Evolutionary conservation across 2,113 vertebrate genomes (phyloP).

Genomic region (Mesoclemmys tuberculata): DNA sequence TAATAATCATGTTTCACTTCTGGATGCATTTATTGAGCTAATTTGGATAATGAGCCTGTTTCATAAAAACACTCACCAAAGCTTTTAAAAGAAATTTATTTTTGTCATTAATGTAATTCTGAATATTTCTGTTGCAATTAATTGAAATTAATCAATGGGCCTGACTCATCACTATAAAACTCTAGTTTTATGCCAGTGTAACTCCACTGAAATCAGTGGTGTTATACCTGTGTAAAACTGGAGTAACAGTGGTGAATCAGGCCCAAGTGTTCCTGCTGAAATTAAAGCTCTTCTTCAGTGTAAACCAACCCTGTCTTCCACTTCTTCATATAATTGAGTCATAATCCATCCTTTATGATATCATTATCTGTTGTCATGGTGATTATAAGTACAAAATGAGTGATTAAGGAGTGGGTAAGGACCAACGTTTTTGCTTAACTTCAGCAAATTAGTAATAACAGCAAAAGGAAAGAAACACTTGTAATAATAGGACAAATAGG

Average conservation of each 20-base stretch:
- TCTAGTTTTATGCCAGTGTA: rapidly evolving
- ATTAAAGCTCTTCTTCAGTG: conserved; percentile 30
- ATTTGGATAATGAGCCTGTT: not conserved
- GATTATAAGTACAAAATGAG: conserved; percentile 54
- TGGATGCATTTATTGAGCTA: not conserved
- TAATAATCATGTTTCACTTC: not conserved
- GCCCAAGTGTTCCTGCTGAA: not conserved
- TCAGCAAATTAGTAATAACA: not conserved
- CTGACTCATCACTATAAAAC: not conserved
- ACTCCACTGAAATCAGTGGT: not conserved
- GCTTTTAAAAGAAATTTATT: conserved; percentile 9
- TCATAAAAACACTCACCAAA: not conserved
- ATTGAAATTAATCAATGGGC: not conserved
- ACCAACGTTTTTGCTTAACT: conserved; percentile 52
- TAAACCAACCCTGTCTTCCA: not conserved
- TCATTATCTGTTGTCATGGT: conserved; percentile 57
- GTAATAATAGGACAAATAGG: not conserved
- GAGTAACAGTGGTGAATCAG: not conserved
- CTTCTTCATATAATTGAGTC: conserved; percentile 45
- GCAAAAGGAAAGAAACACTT: not conserved
- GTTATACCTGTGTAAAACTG: not conserved
- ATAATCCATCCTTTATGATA: conserved; percentile 32
- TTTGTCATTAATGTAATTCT: not conserved
- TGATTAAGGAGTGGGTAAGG: no score
- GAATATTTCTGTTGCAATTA: not conserved